Base-by-base conservation (phyloP, 1,140 invertebrate genomes). In the Galleria mellonella region DNA sequence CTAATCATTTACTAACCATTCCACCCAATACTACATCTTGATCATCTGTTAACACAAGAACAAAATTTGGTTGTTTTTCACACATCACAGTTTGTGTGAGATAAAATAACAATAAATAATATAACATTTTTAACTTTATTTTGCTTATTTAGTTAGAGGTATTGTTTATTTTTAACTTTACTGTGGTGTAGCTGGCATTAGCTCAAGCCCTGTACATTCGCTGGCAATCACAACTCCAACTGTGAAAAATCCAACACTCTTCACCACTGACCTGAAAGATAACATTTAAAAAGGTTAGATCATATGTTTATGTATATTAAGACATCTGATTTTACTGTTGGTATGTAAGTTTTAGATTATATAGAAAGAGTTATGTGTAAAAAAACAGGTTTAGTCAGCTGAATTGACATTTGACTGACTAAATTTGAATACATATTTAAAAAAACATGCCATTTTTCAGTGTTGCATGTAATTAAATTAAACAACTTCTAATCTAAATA, bases 1-100 rank as follows among this genome's bases (percentile, higher is more conserved):
- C 12, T 47, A 11, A 32, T 39, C 40, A 23, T 51, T 53, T 78
- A 89, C 89, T 88, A 87, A 93, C 91, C 89, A 94, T 89, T 27
- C 94, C 91, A 81, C 91, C 91, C 27, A 97, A 81, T 38, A 90
- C 79, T 1, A 90, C 81, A 88, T 97, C 96, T 75, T 96, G 94
- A 87, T 97, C 95, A 81, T 97, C 95, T 9, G 93, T 95, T 38
- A 97, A 54, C 35, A 97, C 89, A 30, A 97, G 68, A 29, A 97
- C 86, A 55, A 97, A 92, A 78, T 97, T 97, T 29, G 93, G 88
- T 66, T 56, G 73, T 14, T 49, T 66, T 7, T 32, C 55, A 51
- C 73, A 62, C 38, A 60, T 15, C 39, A 43, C 51, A n/a, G 40
- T 17, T 42, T 47, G 35, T 13, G 72, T 14, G 32, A 68, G 42